Conservation (phyloP, 1,140 invertebrate genomes). For the Liolophura sinensis region DNA sequence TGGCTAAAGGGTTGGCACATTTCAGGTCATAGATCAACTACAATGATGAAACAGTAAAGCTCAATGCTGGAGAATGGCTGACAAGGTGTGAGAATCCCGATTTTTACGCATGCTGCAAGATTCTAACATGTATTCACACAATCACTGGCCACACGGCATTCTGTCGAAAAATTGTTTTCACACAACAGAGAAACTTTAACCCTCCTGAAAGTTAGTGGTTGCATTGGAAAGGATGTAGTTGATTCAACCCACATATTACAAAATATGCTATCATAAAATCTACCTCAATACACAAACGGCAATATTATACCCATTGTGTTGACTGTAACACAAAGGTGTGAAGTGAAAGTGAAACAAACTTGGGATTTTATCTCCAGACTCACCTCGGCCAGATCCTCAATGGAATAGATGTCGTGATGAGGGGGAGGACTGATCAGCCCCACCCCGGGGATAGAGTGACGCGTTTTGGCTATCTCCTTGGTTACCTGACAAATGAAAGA, state of each 20-base stretch:
- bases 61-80: neutral
- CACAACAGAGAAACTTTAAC: no score
- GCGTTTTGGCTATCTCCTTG: constrained; percentile 90
- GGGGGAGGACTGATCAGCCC: constrained; percentile 98
- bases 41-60: constrained; percentile 23
- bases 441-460: constrained; percentile 96
- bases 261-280: no score
- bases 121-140: neutral
- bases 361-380: neutral
- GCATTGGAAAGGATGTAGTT: no score
- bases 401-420: constrained; percentile 99
- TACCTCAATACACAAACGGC: no score
- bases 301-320: no score
- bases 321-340: no score
- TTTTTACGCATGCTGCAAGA: neutral
- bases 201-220: no score
- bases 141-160: neutral
- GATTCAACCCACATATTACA: no score
- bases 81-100: neutral
- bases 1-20: constrained; percentile 91
- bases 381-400: constrained; percentile 94
- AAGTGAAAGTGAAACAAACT: neutral
- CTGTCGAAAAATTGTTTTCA: no score
- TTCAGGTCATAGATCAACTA: constrained; percentile 96
- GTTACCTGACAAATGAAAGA: constrained; percentile 69